A percentile compares a stretch with the other conserved stretches of the same genome.
These are phyloP conservation scores for Furcifer pardalis DNA, from an alignment of 2,797 vertebrate species.

Conservation along the genomic window DNA sequence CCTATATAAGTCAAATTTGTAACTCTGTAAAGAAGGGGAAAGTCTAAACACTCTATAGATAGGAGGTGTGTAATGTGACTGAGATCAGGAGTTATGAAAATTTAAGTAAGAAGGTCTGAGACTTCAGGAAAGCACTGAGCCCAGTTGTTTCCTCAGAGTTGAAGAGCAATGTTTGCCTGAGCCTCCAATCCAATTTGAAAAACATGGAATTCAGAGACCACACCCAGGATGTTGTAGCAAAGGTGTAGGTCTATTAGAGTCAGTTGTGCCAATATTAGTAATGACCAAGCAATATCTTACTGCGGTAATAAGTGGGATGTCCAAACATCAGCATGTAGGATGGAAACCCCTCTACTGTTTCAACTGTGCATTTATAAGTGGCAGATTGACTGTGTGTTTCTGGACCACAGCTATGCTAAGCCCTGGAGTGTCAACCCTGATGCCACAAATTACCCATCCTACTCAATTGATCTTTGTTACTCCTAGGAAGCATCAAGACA, in stretches of 20 bases:
- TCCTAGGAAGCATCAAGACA: slow-evolving; percentile 86
- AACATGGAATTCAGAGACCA: too few species aligned
- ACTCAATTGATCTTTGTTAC: slow-evolving; percentile 92
- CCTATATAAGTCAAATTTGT: not conserved
- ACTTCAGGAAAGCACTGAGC: too few species aligned
- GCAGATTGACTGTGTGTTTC: slow-evolving; percentile 92
- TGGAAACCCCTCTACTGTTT: slow-evolving; percentile 94
- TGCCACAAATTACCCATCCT: slow-evolving; percentile 92
- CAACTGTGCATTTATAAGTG: slow-evolving; percentile 92
- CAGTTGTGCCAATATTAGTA: not conserved
- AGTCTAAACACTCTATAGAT: too few species aligned
- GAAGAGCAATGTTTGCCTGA: too few species aligned
- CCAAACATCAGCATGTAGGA: slow-evolving; percentile 89
- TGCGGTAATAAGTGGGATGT: slow-evolving; percentile 88
- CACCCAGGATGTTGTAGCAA: not conserved
- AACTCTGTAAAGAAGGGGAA: not conserved
- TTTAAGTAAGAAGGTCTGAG: too few species aligned
- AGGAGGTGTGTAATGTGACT: too few species aligned
- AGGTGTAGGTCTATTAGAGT: not conserved
- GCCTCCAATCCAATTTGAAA: too few species aligned
- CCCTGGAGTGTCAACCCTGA: slow-evolving; percentile 97
- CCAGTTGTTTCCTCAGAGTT: too few species aligned
- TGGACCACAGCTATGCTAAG: slow-evolving; percentile 97
- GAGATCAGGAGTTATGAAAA: too few species aligned
- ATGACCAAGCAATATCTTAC: slow-evolving; percentile 76